Evolutionary conservation across 1,140 invertebrate genomes (phyloP).

Genomic region (Metopolophium dirhodum): DNA sequence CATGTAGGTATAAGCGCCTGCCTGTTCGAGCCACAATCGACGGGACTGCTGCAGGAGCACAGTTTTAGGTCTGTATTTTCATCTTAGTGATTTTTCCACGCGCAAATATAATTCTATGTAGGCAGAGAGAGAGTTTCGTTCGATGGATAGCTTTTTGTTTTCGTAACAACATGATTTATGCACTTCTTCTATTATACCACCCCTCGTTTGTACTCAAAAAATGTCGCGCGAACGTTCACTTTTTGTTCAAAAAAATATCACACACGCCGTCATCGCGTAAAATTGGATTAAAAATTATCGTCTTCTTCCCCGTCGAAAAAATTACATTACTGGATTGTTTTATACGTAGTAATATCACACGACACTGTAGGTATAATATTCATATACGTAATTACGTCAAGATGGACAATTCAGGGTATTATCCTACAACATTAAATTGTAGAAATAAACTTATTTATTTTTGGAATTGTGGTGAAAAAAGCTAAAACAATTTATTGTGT

Average conservation of each 20-base stretch:
- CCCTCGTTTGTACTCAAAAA: background rate
- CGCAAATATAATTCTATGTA: background rate
- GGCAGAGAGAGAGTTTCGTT: background rate
- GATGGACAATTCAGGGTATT: background rate
- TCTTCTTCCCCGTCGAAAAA: background rate
- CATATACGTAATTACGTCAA: background rate
- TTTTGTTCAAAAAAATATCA: background rate
- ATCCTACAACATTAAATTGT: background rate
- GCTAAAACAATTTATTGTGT: too few relatives aligned
- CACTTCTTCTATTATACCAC: background rate
- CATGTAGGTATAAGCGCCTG: too few relatives aligned
- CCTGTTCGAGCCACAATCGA: background rate
- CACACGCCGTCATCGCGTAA: background rate
- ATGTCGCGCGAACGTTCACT: background rate
- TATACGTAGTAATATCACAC: background rate
- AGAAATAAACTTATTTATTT: background rate
- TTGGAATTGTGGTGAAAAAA: too few relatives aligned
- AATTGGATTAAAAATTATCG: background rate
- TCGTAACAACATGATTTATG: background rate
- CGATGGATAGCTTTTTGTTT: background rate
- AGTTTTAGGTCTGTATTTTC: background rate
- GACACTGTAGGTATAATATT: background rate
- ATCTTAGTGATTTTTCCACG: background rate
- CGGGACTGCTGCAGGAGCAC: background rate
- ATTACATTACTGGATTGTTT: background rate